Percentiles rank a stretch among this genome's conserved stretches.
Conservation (phyloP, 2,113 vertebrate species). For the Nibea coibor region DNA sequence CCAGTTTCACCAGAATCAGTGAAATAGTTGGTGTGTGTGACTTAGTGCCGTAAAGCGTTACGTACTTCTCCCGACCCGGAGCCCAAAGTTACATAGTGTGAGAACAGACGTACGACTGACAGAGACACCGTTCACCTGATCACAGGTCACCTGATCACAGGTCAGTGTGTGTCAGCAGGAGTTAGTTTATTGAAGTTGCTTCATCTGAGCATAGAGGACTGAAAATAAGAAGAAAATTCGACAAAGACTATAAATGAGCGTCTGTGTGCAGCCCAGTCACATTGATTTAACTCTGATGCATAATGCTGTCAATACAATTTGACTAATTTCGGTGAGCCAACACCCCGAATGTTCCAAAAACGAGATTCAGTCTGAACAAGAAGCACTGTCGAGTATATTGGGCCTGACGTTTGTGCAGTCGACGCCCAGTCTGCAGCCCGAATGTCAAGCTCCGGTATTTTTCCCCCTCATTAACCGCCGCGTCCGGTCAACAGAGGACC, state of each 20-base stretch:
- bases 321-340: slow-evolving; percentile 2
- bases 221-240: background rate
- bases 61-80: no score
- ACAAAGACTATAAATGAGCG: background rate
- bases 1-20: no score
- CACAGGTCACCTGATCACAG: no score
- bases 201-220: background rate
- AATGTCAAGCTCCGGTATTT: slow-evolving; percentile 49
- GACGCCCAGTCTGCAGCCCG: slow-evolving; percentile 51
- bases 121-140: no score
- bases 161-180: no score
- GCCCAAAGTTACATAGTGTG: no score
- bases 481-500: slow-evolving; percentile 61
- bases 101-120: no score
- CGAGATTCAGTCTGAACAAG: background rate
- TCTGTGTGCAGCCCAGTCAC: background rate
- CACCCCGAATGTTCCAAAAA: slow-evolving; percentile 27
- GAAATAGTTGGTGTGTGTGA: no score
- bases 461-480: slow-evolving; percentile 61
- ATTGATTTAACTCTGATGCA: slow-evolving; percentile 20
- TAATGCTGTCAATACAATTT: background rate
- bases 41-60: no score
- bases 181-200: no score
- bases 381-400: slow-evolving; percentile 23
- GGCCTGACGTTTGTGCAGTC: slow-evolving; percentile 39